Conservation (phyloP, 2,888 invertebrate species). For the Antheraea assamensis region DNA sequence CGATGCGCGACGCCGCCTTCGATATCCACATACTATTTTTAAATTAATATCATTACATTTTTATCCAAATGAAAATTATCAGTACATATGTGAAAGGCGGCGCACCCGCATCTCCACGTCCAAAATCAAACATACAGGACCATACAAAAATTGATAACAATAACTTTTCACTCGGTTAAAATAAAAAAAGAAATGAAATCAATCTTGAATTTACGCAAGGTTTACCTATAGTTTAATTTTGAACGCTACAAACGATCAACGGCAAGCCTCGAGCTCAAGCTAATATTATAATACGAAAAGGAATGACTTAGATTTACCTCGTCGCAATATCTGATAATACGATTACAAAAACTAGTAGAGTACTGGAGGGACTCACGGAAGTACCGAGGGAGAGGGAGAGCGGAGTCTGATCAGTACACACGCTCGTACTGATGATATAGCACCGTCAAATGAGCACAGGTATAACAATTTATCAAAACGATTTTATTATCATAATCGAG, state of each 20-base stretch:
- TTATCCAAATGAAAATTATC: not conserved
- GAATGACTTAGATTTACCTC: conserved; percentile 65
- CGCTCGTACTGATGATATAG: not conserved
- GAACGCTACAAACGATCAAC: conserved; percentile 27
- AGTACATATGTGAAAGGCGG: not conserved
- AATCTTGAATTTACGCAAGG: not conserved
- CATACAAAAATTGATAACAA: not conserved
- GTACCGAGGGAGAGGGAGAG: not conserved
- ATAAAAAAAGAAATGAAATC: not conserved
- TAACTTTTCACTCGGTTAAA: not conserved
- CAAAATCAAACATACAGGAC: not conserved
- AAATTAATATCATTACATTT: not conserved
- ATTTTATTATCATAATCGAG: not conserved
- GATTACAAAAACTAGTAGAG: conserved; percentile 4
- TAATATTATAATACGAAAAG: conserved; percentile 46
- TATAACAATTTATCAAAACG: not conserved
- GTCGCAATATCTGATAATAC: conserved; percentile 30
- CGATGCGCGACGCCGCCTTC: conserved; percentile 9
- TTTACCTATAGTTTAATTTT: conserved; percentile 18
- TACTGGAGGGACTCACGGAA: conserved; percentile 1
- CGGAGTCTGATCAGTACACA: not conserved
- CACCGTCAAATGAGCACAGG: conserved; percentile 7
- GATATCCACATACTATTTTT: conserved; percentile 12
- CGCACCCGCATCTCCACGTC: not conserved
- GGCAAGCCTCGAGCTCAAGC: conserved; percentile 44